Evolutionary conservation across 2,797 vertebrate species (phyloP).

Genomic region (Sphenopsis melanotis): DNA sequence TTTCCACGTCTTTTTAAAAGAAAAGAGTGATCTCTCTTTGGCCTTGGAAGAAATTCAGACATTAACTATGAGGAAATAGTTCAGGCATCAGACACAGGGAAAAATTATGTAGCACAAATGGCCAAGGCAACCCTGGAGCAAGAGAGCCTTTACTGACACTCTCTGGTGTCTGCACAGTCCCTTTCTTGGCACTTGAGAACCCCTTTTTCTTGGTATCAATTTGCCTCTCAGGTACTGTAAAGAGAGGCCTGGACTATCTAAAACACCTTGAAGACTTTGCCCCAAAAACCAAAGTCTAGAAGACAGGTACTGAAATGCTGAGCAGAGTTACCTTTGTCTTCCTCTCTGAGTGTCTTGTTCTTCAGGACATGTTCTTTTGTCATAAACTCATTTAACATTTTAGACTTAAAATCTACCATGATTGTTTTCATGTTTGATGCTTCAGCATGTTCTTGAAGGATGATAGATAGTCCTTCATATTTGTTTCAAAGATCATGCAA

Average conservation of each 20-base stretch:
- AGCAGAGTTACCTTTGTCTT: neutral
- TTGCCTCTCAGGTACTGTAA: neutral
- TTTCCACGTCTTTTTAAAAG: neutral
- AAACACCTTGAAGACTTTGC: neutral
- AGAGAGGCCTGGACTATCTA: neutral
- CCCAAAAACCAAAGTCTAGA: neutral
- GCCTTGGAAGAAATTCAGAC: slow-evolving; percentile 5
- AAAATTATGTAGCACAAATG: neutral
- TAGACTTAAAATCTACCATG: neutral
- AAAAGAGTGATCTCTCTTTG: neutral
- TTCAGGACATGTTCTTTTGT: neutral
- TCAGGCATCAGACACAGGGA: neutral
- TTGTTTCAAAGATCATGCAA: neutral
- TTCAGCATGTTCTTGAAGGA: neutral
- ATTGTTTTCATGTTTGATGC: neutral
- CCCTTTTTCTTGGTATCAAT: neutral
- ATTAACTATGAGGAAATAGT: neutral
- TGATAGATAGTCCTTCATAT: neutral
- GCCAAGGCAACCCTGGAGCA: neutral
- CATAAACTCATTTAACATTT: neutral
- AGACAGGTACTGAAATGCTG: neutral
- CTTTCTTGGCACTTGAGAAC: neutral
- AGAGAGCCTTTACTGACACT: neutral
- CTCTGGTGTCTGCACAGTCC: neutral
- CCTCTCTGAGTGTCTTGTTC: neutral